A percentile compares a stretch with the other conserved stretches of the same genome.
Conservation (phyloP, 2,888 invertebrate genomes). For the Galerucella nymphaeae region DNA sequence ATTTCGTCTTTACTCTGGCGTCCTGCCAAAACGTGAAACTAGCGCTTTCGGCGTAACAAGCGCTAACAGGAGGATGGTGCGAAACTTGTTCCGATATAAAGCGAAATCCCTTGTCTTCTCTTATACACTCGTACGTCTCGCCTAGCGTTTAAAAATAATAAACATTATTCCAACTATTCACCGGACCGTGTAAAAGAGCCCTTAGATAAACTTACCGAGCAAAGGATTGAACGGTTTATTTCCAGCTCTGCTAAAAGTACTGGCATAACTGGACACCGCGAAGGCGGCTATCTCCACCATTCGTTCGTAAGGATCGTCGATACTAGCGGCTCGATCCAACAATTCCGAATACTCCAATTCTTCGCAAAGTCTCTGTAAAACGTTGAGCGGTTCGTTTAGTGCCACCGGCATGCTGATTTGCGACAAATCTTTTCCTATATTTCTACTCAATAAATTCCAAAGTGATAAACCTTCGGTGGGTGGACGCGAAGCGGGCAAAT, state of each 20-base stretch:
- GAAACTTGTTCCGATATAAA: conserved; percentile 80
- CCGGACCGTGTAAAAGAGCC: not conserved
- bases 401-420: conserved; percentile 90
- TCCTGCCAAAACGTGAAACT: conserved; percentile 87
- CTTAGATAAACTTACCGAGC: conserved; percentile 66
- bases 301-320: conserved; percentile 75
- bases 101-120: conserved; percentile 82
- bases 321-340: conserved; percentile 78
- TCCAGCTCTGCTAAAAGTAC: conserved; percentile 78
- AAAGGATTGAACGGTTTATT: conserved; percentile 89
- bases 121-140: conserved; percentile 84
- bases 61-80: conserved; percentile 87
- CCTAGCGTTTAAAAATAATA: conserved; percentile 50
- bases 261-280: conserved; percentile 84
- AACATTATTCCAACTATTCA: too few species aligned
- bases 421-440: conserved; percentile 87
- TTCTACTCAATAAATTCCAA: conserved; percentile 83
- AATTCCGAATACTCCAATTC: conserved; percentile 86
- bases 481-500: conserved; percentile 78
- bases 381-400: conserved; percentile 85
- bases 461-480: conserved; percentile 80
- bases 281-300: conserved; percentile 84
- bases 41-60: conserved; percentile 81
- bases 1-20: conserved; percentile 85
- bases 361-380: conserved; percentile 84